Percentiles rank a stretch among this genome's conserved stretches.
Conservation (phyloP, 1,140 invertebrate species). For the fruit fly (Drosophila melanogaster) region DNA sequence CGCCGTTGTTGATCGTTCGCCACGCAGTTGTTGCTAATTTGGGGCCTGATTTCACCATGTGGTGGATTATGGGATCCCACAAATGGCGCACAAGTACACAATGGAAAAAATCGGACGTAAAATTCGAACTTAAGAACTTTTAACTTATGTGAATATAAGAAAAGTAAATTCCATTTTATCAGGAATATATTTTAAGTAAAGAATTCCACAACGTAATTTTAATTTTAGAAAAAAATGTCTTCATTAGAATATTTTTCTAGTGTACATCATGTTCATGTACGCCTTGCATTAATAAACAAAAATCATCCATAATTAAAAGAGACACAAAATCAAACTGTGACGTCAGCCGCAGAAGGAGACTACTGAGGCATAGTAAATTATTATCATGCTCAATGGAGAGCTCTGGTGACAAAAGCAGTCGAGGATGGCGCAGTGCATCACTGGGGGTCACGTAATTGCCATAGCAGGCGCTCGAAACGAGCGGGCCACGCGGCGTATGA, state of each 20-base stretch:
- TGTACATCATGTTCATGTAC: background rate
- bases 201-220: no score
- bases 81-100: conserved; percentile 24
- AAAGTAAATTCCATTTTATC: no score
- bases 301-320: conserved; percentile 5
- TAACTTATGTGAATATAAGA: no score
- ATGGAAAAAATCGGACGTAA: conserved; percentile 2
- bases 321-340: conserved; percentile 9
- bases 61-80: conserved; percentile 47
- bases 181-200: no score
- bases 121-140: background rate
- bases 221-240: no score
- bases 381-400: background rate
- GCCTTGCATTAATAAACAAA: conserved; percentile 28
- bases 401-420: conserved; percentile 14
- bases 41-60: conserved; percentile 54
- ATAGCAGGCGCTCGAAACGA: conserved; percentile 19
- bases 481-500: conserved; percentile 23
- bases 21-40: conserved; percentile 46
- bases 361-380: conserved; percentile 1
- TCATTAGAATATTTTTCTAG: conserved; percentile 2
- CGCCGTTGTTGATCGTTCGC: conserved; percentile 16
- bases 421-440: conserved; percentile 21
- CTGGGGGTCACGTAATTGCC: conserved; percentile 62
- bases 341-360: background rate